Conservation (phyloP, 2,888 invertebrate species). For the Hermodice carunculata region DNA sequence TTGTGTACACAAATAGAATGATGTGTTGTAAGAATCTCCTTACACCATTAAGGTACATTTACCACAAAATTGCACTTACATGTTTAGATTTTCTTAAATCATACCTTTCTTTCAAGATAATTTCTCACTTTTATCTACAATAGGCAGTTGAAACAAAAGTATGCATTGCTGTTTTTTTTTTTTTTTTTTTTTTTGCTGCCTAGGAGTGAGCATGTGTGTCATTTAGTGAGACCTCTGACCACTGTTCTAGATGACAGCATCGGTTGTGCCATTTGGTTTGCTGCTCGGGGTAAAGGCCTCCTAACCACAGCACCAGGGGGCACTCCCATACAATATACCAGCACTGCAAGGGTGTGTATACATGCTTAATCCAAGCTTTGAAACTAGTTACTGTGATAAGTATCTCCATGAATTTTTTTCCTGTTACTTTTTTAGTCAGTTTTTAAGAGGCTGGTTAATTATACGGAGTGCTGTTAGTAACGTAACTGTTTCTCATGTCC, state of each 20-base stretch:
- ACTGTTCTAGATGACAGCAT: slow-evolving; percentile 96
- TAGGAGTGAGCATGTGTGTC: slow-evolving; percentile 68
- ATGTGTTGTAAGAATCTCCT: background rate
- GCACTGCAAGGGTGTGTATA: slow-evolving; percentile 58
- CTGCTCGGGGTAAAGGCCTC: slow-evolving; percentile 79
- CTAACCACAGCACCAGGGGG: slow-evolving; percentile 49
- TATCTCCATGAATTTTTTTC: no score
- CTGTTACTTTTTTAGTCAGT: no score
- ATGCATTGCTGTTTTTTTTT: background rate
- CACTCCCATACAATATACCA: slow-evolving; percentile 47
- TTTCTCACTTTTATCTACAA: background rate
- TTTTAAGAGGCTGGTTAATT: no score
- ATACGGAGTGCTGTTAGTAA: no score
- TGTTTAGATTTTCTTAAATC: background rate
- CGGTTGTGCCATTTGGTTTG: slow-evolving; percentile 94
- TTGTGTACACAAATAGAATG: background rate
- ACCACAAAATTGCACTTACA: background rate
- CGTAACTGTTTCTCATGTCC: no score
- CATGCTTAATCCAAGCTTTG: background rate
- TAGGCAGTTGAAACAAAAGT: background rate
- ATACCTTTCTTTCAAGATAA: background rate
- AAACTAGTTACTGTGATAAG: no score
- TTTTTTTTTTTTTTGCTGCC: background rate
- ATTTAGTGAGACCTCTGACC: slow-evolving; percentile 86
- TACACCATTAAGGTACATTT: background rate